Conservation (phyloP, 2,113 vertebrate genomes). For the Protobothrops mucrosquamatus region DNA sequence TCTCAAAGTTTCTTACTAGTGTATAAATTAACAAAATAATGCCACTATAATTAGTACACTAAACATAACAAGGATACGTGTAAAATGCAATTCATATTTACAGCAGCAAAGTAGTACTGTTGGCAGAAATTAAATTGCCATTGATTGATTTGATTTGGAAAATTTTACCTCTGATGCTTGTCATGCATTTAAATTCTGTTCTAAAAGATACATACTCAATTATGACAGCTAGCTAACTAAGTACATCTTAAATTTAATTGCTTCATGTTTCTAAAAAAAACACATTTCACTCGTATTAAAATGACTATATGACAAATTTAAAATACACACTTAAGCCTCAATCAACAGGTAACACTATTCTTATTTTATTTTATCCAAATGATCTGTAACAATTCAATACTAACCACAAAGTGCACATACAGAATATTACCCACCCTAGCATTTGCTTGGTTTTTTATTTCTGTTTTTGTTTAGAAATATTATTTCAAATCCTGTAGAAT, state of each 20-base stretch:
- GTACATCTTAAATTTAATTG: background rate
- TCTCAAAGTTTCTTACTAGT: constrained; percentile 32
- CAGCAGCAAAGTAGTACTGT: constrained; percentile 4
- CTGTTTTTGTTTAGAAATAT: background rate
- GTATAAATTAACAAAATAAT: constrained; percentile 20
- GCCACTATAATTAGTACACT: background rate
- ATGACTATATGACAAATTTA: background rate
- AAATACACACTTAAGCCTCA: background rate
- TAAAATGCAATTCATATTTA: constrained; percentile 2
- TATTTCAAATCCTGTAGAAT: background rate
- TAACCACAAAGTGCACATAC: background rate
- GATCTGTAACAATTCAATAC: background rate
- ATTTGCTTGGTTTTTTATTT: background rate
- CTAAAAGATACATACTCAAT: constrained; percentile 14
- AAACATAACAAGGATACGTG: background rate
- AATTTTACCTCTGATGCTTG: constrained; percentile 8
- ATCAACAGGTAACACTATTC: background rate
- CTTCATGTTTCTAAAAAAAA: background rate
- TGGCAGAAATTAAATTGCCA: background rate
- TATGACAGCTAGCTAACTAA: background rate
- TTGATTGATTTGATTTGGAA: background rate
- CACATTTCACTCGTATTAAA: background rate
- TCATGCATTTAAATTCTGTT: background rate
- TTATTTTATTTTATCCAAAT: background rate
- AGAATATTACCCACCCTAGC: background rate